Conservation (phyloP, 2,797 vertebrate species). For the Myiotriccus ornatus region DNA sequence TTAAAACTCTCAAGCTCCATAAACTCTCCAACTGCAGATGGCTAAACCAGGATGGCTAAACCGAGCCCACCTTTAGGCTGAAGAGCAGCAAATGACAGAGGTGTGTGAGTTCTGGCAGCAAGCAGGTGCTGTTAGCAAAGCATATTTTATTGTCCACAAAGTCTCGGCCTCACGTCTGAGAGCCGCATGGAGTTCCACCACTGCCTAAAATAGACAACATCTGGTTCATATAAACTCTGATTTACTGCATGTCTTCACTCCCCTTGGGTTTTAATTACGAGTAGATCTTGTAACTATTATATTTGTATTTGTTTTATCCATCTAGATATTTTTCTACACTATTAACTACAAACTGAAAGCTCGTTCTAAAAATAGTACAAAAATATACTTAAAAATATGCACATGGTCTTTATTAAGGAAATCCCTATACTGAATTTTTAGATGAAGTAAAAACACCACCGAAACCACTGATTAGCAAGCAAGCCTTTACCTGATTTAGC, state of each 20-base stretch:
- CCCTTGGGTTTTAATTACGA: conserved; percentile 23
- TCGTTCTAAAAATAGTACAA: conserved; percentile 21
- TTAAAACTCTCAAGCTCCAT: not conserved
- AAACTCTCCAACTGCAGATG: not conserved
- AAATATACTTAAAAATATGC: not conserved
- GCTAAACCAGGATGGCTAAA: not conserved
- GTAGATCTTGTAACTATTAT: conserved; percentile 22
- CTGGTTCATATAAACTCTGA: not conserved
- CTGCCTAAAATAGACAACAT: conserved; percentile 5
- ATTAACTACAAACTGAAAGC: conserved; percentile 2
- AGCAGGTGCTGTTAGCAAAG: not conserved
- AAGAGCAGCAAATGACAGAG: not conserved
- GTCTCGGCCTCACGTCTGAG: not conserved
- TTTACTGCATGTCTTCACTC: not conserved
- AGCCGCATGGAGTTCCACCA: not conserved
- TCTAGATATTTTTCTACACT: not conserved
- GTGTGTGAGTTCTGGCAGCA: not conserved
- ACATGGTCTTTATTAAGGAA: conserved; percentile 32
- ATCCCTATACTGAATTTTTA: not conserved
- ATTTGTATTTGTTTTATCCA: conserved; percentile 14
- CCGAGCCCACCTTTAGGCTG: not conserved
- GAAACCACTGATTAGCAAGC: not conserved
- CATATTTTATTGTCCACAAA: not conserved
- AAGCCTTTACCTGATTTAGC: not conserved
- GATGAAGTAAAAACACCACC: not conserved